These are phyloP conservation scores for Enteromius mattozi DNA, from an alignment of 2,797 vertebrate species.

Conservation along the genomic window DNA sequence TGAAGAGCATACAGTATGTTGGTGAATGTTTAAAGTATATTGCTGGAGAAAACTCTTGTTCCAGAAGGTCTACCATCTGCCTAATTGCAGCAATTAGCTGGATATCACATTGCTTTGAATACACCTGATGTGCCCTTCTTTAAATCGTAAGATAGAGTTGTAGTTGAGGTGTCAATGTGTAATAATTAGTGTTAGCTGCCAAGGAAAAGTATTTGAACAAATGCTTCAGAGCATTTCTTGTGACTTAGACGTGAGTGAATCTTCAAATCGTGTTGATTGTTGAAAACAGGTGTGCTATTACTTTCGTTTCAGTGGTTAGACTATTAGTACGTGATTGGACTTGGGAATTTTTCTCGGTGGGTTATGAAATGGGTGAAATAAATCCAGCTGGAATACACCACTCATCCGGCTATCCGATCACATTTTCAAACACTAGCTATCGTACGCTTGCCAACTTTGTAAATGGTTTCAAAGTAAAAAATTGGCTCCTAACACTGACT, in stretches of 20 bases:
- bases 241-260: neutral
- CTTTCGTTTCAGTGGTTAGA: neutral
- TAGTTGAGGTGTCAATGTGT: neutral
- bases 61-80: conserved; percentile 40
- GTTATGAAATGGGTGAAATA: neutral
- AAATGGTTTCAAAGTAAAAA: conserved; percentile 1
- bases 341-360: neutral
- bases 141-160: conserved; percentile 13
- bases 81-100: conserved; percentile 50
- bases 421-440: neutral
- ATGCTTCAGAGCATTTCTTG: too few species aligned
- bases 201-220: neutral
- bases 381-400: neutral
- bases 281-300: neutral
- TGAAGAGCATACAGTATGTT: conserved; percentile 5
- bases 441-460: neutral
- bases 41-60: conserved; percentile 30
- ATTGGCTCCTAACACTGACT: neutral
- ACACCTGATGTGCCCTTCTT: conserved; percentile 28
- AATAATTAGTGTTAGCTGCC: neutral
- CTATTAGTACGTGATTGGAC: neutral
- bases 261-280: neutral
- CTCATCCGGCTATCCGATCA: neutral
- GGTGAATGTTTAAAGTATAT: conserved; percentile 17
- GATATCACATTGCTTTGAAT: conserved; percentile 44